phyloP scores from a whole-genome alignment of 2,113 vertebrate genomes.

The Bolborhynchus lineola region DNA sequence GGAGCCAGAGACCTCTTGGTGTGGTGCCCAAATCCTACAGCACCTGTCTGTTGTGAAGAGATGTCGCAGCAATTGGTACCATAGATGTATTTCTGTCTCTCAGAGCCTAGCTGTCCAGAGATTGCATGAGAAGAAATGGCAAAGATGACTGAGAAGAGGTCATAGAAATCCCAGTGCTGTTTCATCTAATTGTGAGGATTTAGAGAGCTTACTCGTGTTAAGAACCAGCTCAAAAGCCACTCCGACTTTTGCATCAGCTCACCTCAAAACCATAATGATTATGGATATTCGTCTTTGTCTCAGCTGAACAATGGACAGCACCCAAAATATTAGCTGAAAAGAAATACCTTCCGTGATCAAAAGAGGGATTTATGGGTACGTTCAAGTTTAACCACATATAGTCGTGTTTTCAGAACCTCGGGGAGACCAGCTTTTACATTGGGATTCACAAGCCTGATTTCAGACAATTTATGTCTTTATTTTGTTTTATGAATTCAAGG shows the following conservation, averaged over 20 bases:
- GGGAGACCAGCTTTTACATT: not conserved
- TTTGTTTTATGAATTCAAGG: not conserved
- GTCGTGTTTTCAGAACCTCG: not conserved
- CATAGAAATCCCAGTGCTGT: not conserved
- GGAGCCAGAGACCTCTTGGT: not conserved
- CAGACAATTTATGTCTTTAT: not conserved
- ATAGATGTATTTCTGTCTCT: not conserved
- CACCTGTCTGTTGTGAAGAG: not conserved
- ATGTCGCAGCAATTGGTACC: not conserved
- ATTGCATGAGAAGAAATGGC: not conserved
- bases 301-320: not conserved
- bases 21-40: not conserved
- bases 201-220: not conserved
- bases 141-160: not conserved
- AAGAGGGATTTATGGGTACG: not conserved
- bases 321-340: not conserved
- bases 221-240: not conserved
- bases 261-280: not conserved
- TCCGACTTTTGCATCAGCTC: not conserved
- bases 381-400: not conserved
- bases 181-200: not conserved
- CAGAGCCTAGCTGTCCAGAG: not conserved
- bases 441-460: not conserved
- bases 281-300: not conserved
- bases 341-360: not conserved